Conservation (phyloP, 2,888 invertebrate genomes). For the Cybosia mesomella region DNA sequence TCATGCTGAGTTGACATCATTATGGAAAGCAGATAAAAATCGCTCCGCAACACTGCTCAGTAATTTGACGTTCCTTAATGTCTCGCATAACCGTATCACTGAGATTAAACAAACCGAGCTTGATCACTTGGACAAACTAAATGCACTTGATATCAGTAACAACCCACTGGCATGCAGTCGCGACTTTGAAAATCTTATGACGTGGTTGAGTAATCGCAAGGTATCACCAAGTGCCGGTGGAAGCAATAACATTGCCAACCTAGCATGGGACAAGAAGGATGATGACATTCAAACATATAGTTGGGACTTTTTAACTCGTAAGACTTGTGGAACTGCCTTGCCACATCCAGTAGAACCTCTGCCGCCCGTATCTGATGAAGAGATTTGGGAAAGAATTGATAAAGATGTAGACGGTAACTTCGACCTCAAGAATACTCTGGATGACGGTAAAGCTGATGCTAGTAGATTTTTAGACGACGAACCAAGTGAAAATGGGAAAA, state of each 20-base stretch:
- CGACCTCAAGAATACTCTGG: constrained; percentile 77
- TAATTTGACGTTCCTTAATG: constrained; percentile 86
- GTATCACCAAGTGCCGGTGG: constrained; percentile 84
- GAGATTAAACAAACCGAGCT: constrained; percentile 87
- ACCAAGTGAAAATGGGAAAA: constrained; percentile 66
- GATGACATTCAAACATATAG: constrained; percentile 71
- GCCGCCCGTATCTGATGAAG: constrained; percentile 76
- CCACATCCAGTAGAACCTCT: constrained; percentile 73
- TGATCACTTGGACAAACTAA: constrained; percentile 85
- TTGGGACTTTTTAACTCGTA: constrained; percentile 82
- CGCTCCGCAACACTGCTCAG: constrained; percentile 80
- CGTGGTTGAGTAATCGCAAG: constrained; percentile 87
- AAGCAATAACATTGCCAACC: constrained; percentile 74
- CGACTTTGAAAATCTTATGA: constrained; percentile 89
- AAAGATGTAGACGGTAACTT: constrained; percentile 75
- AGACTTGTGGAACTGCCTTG: constrained; percentile 73
- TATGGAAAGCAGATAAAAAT: constrained; percentile 88
- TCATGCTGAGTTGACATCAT: constrained; percentile 88
- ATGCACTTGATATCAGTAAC: constrained; percentile 87
- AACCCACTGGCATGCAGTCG: constrained; percentile 90
- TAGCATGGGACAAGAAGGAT: constrained; percentile 73
- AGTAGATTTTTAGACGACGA: constrained; percentile 55
- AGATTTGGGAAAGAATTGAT: constrained; percentile 82
- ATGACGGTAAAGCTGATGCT: constrained; percentile 76
- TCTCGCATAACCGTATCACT: constrained; percentile 87